Base-by-base conservation (phyloP, 2,888 invertebrate species). In the Teinopalpus imperialis region DNA sequence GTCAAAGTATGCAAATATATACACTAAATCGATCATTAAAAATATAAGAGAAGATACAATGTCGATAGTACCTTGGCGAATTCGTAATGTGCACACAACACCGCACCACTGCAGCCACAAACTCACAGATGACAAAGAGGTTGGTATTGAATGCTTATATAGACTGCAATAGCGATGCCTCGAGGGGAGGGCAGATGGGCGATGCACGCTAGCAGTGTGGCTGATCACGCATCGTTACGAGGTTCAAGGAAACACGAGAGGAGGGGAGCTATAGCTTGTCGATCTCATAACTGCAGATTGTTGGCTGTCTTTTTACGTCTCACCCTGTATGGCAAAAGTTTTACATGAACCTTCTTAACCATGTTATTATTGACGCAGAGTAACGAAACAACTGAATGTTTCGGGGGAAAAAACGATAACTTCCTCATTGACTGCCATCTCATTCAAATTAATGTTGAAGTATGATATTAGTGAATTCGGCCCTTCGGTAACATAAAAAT, bases 51-150 rank as follows among this genome's bases (percentile, higher is more conserved):
- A 34, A 7, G 26, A 27, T 39, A 39, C 27, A 34, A 14, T 34
- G 37, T 26, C 30, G 8, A 20, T 36, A 24, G 27, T 81, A 82
- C 82, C 83, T 82, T 79, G 66, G 63, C 49, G 53, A 45, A 53
- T 64, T 70, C 53, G 63, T 66, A 69, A 66, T 64, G 61, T 63
- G 62, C 62, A 78, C 85, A 83, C 82, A 81, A 86, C 83, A 85
- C 86, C 67, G 65, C 82, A 83, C 86, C 75, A 69, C 81, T 74
- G 76, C 74, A 80, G 68, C 57, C 76, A 83, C 85, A 73, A 67
- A 78, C 70, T 66, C 74, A 85, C 78, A 78, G 81, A 79, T 82
- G 79, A 72, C 78, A 74, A 68, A 61, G 64, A 59, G 59, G 57
- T 64, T 9, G 66, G 58, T 68, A 66, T 55, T 63, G 62, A 75